phyloP scores from a whole-genome alignment of 2,888 invertebrate genomes.

The Sinelater perroti region DNA sequence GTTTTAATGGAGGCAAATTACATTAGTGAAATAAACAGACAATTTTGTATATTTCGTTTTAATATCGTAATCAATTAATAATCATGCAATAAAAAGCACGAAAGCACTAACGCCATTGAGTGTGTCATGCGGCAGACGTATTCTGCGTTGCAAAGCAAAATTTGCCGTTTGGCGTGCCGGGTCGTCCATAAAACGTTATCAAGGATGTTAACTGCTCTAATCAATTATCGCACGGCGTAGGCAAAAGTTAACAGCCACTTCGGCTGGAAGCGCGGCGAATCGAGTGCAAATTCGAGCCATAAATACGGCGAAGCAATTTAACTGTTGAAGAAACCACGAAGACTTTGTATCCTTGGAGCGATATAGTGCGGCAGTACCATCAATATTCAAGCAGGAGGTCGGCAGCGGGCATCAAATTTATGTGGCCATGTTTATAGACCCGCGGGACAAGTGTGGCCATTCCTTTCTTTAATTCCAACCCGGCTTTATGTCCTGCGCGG shows the following conservation, averaged over 20 bases:
- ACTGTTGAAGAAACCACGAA: conserved; percentile 40
- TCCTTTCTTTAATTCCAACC: conserved; percentile 61
- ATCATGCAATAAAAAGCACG: no score
- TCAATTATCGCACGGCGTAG: conserved; percentile 1
- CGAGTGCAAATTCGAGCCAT: conserved; percentile 35
- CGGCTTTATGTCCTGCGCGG: conserved; percentile 60
- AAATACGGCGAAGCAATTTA: conserved; percentile 39
- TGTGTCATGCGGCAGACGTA: no score
- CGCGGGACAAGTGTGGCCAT: conserved; percentile 61
- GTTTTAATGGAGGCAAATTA: no score
- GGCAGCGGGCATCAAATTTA: conserved; percentile 62
- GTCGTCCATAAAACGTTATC: no score
- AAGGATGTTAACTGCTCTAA: background rate
- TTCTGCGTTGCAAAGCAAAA: no score
- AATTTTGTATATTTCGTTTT: no score
- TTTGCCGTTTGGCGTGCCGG: no score
- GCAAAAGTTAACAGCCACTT: conserved; percentile 20
- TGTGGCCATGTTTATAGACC: conserved; percentile 63
- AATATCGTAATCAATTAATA: no score
- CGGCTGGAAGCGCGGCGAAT: conserved; percentile 26
- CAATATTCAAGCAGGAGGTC: conserved; percentile 59
- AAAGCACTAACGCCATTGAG: no score
- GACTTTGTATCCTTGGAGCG: conserved; percentile 50
- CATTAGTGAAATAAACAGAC: no score
- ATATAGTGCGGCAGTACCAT: conserved; percentile 59